Evolutionary conservation across 2,797 vertebrate species (phyloP).

Genomic region (Geotrypetes seraphini): DNA sequence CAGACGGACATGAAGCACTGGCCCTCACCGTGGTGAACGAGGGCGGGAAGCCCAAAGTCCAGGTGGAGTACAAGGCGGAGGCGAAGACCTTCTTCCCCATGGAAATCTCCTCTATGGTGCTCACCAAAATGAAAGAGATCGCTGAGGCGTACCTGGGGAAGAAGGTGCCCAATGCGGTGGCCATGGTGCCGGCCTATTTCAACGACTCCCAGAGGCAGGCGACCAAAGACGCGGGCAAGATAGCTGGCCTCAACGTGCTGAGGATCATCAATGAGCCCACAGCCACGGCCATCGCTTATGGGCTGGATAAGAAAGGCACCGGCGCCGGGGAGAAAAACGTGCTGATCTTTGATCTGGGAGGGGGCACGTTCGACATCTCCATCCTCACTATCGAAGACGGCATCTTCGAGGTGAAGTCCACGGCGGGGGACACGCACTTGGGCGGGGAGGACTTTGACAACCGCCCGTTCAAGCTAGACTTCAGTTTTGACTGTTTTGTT

Average conservation of each 20-base stretch:
- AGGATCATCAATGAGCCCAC: too few species aligned
- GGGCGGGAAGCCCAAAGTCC: conserved; percentile 73
- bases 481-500: too few species aligned
- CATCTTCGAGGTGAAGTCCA: conserved; percentile 89
- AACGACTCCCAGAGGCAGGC: conserved; percentile 89
- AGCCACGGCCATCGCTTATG: conserved; percentile 82
- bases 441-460: too few species aligned
- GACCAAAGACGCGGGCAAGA: conserved; percentile 82
- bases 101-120: conserved; percentile 92
- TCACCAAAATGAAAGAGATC: too few species aligned
- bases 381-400: conserved; percentile 85
- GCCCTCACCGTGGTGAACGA: conserved; percentile 79
- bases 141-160: conserved; percentile 79
- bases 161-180: conserved; percentile 76
- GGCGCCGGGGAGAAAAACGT: conserved; percentile 70
- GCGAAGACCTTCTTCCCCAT: conserved; percentile 77
- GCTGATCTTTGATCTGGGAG: conserved; percentile 85
- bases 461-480: too few species aligned
- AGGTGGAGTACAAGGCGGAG: conserved; percentile 84
- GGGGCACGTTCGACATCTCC: conserved; percentile 86
- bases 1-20: conserved; percentile 87
- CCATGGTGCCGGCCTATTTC: conserved; percentile 87
- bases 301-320: conserved; percentile 76
- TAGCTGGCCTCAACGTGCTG: conserved; percentile 79
- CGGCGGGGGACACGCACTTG: conserved; percentile 84